Conservation (phyloP, 2,113 vertebrate species). For the Cranoglanis bouderius region DNA sequence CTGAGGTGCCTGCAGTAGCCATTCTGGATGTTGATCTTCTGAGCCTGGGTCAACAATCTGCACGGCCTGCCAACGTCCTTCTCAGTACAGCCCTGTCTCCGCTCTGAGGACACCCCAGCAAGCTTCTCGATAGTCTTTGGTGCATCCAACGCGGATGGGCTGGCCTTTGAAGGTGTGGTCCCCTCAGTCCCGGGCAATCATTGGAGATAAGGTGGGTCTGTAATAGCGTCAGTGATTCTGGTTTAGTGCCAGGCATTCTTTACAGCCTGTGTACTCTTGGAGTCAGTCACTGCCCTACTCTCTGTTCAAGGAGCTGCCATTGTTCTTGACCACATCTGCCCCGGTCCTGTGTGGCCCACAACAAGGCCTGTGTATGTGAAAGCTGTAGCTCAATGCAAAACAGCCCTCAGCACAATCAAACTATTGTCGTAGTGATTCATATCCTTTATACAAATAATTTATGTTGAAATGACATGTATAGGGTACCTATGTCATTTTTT, state of each 20-base stretch:
- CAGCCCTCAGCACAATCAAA: conserved; percentile 74
- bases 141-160: conserved; percentile 79
- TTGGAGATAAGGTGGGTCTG: conserved; percentile 86
- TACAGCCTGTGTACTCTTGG: conserved; percentile 82
- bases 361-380: conserved; percentile 87
- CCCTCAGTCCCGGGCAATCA: conserved; percentile 81
- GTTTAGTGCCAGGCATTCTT: conserved; percentile 88
- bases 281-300: conserved; percentile 93
- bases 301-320: conserved; percentile 82
- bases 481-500: not conserved
- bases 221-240: conserved; percentile 80
- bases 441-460: conserved; percentile 60
- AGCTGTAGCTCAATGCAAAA: conserved; percentile 81
- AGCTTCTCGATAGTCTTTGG: conserved; percentile 82
- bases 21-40: conserved; percentile 77
- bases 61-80: conserved; percentile 68
- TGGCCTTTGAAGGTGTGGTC: conserved; percentile 96
- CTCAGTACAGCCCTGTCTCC: conserved; percentile 76
- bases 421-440: conserved; percentile 68
- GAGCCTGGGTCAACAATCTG: conserved; percentile 70
- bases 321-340: conserved; percentile 91
- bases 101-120: conserved; percentile 70
- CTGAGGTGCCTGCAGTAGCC: conserved; percentile 90
- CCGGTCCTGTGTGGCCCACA: conserved; percentile 76
- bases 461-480: conserved; percentile 55